Evolutionary conservation across 2,113 vertebrate species (phyloP), one percentile per base, ranked within the genome.

Genomic region (Poeciliopsis turrubarensis): DNA sequence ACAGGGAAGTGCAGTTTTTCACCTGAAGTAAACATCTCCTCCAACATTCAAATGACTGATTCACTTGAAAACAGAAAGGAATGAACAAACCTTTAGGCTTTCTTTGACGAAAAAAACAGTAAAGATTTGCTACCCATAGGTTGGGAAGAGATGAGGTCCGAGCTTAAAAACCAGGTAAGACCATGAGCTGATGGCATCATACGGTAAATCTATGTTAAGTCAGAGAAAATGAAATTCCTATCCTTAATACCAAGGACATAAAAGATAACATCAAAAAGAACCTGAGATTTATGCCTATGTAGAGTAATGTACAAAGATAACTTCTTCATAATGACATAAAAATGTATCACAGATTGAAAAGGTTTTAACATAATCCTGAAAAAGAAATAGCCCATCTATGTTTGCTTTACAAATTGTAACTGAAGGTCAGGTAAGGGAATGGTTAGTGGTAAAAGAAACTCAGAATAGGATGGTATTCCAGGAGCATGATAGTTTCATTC

Each of bases 151-250:
- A 29, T 26, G n/a, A 41, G 4, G 29, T 3, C 1, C 0, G 0
- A 9, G 66, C 31, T 79, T 77, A 17, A 62, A 84, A 74, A 61
- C 9, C 13, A 69, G 41, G 61, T 67, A 66, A 68, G 29, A 14
- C 37, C 6, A 29, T 69, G 60, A 34, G 11, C 60, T 57, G 22
- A 27, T 26, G 6, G 66, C 29, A 62, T 39, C 0, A 1, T 15
- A 41, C 22, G n/a, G 30, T 62, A 37, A 78, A 68, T 65, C 60
- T 67, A 25, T 64, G 22, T 10, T 7, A 9, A 80, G 61, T 60
- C 57, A 1, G 34, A 83, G 61, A 37, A 77, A 80, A 75, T 70
- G 0, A 73, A 64, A 78, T 51, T 66, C 29, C 62, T 72, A 27
- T 14, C 30, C 61, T 57, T 80, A 72, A 66, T 57, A 37, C 7